phyloP scores from a whole-genome alignment of 2,113 vertebrate genomes.

The Carassius gibelio region DNA sequence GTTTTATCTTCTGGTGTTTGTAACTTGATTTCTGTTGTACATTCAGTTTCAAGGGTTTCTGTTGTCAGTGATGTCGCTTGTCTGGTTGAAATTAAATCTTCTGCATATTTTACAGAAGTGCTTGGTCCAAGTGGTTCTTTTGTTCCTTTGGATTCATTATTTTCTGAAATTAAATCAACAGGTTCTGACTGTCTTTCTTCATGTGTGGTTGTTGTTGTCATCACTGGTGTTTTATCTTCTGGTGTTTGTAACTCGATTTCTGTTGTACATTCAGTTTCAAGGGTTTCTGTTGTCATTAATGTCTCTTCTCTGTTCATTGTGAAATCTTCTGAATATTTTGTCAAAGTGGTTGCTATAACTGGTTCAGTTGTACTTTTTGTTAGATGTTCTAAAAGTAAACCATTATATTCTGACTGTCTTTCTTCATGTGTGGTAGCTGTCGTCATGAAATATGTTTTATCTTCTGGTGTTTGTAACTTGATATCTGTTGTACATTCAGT shows the following conservation, averaged over 20 bases:
- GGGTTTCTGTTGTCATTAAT: not conserved
- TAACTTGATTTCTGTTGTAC: no score
- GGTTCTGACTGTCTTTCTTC: not conserved
- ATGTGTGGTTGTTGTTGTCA: not conserved
- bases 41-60: no score
- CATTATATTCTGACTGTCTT: not conserved
- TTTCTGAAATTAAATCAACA: no score
- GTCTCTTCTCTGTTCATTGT: no score
- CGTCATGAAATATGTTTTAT: rapidly evolving
- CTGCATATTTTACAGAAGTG: no score
- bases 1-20: no score
- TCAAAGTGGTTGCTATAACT: no score
- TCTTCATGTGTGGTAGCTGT: not conserved
- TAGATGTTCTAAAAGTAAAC: not conserved
- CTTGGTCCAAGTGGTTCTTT: no score
- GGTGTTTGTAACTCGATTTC: not conserved
- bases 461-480: no score
- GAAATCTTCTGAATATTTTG: not conserved
- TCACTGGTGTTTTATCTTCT: not conserved
- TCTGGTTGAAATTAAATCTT: no score
- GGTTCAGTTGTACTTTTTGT: not conserved
- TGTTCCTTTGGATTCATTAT: no score
- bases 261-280: not conserved
- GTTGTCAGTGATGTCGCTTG: no score
- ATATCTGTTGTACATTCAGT: not conserved